Percentiles rank a stretch among this genome's conserved stretches.
phyloP scores from a whole-genome alignment of 2,797 vertebrate genomes.

The Oreochromis mossambicus region DNA sequence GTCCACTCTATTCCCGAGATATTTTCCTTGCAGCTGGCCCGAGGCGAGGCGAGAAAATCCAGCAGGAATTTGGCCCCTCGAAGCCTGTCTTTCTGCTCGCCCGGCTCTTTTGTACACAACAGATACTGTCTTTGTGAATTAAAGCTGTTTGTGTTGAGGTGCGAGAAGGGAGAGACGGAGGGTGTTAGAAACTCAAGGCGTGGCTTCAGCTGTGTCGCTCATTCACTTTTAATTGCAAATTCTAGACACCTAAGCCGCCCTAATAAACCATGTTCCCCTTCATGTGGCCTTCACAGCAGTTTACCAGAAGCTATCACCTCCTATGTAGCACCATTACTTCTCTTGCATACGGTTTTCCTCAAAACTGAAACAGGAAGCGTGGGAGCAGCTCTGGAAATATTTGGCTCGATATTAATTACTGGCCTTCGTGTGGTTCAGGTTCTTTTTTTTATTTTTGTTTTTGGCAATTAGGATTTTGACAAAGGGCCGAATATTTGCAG shows the following conservation, averaged over 20 bases:
- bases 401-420: conserved; percentile 70
- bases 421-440: conserved; percentile 48
- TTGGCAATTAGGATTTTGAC: conserved; percentile 61
- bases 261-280: conserved; percentile 25
- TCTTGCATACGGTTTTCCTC: not conserved
- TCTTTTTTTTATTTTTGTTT: conserved; percentile 18
- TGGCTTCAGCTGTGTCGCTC: conserved; percentile 18
- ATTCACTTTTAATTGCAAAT: conserved; percentile 57
- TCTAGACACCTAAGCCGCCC: conserved; percentile 34
- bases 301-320: conserved; percentile 16
- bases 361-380: conserved; percentile 20
- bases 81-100: conserved; percentile 66
- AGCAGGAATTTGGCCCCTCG: conserved; percentile 74
- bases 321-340: not conserved
- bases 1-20: conserved; percentile 65
- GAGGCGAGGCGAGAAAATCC: conserved; percentile 73
- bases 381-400: conserved; percentile 50
- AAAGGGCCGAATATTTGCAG: conserved; percentile 58
- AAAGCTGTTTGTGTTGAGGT: conserved; percentile 72
- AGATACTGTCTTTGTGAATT: conserved; percentile 77
- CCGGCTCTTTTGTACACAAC: conserved; percentile 70
- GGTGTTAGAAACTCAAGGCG: conserved; percentile 37
- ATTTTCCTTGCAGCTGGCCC: conserved; percentile 74
- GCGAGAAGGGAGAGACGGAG: conserved; percentile 34
- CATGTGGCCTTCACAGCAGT: conserved; percentile 11